These are phyloP conservation scores for Amphiura filiformis DNA, from an alignment of 35 echinoderm and acorn worm species.

Conservation along the genomic window DNA sequence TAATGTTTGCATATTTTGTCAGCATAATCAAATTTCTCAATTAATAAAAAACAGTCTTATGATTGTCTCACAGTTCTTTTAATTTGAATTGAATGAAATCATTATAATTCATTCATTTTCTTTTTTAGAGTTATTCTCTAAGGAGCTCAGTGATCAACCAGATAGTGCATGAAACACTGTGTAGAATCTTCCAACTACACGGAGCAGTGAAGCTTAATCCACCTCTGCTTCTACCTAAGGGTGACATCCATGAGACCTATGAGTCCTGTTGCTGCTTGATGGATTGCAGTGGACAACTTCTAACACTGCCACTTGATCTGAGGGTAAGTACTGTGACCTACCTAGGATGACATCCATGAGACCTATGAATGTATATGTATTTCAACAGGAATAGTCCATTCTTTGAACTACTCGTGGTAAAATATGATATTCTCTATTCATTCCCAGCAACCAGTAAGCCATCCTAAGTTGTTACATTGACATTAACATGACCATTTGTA, in stretches of 20 bases:
- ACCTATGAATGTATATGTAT: no score
- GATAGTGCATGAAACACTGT: constrained; percentile 66
- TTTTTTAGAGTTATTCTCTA: constrained; percentile 62
- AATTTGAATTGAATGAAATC: no score
- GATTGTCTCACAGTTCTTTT: no score
- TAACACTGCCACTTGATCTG: constrained; percentile 79
- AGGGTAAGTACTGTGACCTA: constrained; percentile 50
- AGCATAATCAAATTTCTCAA: no score
- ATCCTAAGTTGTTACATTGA: no score
- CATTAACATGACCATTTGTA: no score
- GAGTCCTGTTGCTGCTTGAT: constrained; percentile 72
- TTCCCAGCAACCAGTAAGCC: no score
- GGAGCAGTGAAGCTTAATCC: constrained; percentile 78
- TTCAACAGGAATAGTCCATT: not conserved
- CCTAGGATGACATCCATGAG: no score
- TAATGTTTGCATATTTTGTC: no score
- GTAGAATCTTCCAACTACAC: constrained; percentile 71
- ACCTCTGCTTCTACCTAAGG: constrained; percentile 73
- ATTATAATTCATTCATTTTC: no score
- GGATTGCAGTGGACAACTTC: constrained; percentile 68
- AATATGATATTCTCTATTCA: no score
- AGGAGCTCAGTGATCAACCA: constrained; percentile 55
- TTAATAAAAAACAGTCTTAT: no score
- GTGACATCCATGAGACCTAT: constrained; percentile 34
- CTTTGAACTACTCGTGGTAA: not conserved